phyloP scores from a whole-genome alignment of 2,888 invertebrate species.

The Macrosiphum euphorbiae region DNA sequence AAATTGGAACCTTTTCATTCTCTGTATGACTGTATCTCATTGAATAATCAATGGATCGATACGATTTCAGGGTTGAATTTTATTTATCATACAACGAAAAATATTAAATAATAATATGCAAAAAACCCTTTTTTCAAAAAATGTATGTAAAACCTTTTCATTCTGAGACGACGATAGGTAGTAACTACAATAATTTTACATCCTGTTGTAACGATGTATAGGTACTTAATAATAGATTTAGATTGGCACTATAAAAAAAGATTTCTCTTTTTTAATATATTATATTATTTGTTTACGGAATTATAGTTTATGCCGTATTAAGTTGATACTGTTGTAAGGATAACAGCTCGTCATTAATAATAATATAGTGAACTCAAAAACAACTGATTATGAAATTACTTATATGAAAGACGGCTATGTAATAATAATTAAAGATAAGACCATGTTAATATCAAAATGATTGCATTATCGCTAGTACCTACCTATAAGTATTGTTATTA shows the following conservation, averaged over 20 bases:
- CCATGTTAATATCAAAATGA: neutral
- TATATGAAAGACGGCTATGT: neutral
- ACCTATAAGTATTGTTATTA: neutral
- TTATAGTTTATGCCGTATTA: neutral
- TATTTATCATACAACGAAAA: too few relatives aligned
- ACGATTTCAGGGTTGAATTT: too few relatives aligned
- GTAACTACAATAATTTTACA: neutral
- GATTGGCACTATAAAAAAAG: neutral
- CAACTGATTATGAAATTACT: neutral
- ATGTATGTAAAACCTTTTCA: too few relatives aligned
- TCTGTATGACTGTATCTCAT: too few relatives aligned
- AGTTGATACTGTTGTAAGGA: neutral
- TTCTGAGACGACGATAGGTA: too few relatives aligned
- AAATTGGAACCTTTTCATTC: too few relatives aligned
- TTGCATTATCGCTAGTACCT: neutral
- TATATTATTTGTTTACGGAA: neutral
- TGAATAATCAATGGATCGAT: too few relatives aligned
- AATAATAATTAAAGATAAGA: neutral
- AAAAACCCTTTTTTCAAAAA: too few relatives aligned
- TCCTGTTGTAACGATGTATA: neutral
- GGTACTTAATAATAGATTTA: neutral
- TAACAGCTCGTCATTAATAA: neutral
- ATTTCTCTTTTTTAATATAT: neutral
- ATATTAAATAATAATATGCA: too few relatives aligned
- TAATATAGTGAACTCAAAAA: neutral